Evolutionary conservation across 2,797 vertebrate species (phyloP), one percentile per base, ranked within the genome.

Genomic region (Intellagama lesueurii): DNA sequence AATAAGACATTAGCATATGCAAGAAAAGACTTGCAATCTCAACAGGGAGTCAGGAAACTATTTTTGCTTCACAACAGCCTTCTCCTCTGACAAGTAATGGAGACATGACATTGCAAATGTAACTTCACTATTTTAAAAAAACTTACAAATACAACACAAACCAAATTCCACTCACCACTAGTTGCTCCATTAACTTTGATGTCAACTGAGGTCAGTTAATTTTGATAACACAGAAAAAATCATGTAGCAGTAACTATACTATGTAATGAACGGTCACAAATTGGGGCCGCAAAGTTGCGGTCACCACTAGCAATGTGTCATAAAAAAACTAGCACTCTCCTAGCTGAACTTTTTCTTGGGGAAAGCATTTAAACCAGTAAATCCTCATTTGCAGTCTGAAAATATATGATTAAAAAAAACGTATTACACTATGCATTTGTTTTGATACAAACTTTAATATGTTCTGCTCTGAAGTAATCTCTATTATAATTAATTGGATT

Each of bases 21-120:
- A 83, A 26, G n/a, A 91, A 92, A 92, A 91, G 14, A 91, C 0
- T 17, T 85, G 88, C 91, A 90, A 40, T 35, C 87, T 70, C 56
- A 80, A 56, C 24, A 78, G 19, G 0, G 28, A 85, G 81, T 89
- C 87, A 69, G 4, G n/a, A 32, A 66, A 28, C 3, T 12, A 64
- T 60, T 75, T 60, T 88, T 66, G 91, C 60, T 47, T 64, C 28
- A 81, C 30, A 85, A 66, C 75, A 40, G n/a, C 40, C 78, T 89
- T 73, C 26, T 32, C 47, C 19, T 69, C 24, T 60, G n/a, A 85
- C 24, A 72, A 60, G 28, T 72, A 89, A 89, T 85, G 19, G 49
- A 40, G 40, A 40, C 56, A 49, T 47, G 49, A 73, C n/a, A 24
- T 85, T 85, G 66, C 28, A 80, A 60, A 47, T 64, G 76, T 44